Conservation (phyloP, 37 sponge, comb jelly and placozoan genomes). For the Amphimedon queenslandica region DNA sequence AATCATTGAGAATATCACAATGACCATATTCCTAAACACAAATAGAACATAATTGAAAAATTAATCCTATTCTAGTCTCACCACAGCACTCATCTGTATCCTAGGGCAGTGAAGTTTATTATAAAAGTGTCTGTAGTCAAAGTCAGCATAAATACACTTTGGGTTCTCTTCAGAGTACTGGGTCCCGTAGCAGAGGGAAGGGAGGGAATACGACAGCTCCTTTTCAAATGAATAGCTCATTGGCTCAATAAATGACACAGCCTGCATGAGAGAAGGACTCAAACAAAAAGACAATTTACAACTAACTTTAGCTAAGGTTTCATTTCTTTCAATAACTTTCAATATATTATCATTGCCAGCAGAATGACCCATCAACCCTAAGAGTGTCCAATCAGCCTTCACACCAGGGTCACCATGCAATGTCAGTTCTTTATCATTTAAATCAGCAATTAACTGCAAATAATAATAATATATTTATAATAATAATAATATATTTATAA, state of each 20-base stretch:
- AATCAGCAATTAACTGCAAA: too few relatives aligned
- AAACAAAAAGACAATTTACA: not conserved
- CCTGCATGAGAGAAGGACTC: constrained; percentile 35
- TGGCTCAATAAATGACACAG: constrained; percentile 57
- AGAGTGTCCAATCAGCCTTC: constrained; percentile 36
- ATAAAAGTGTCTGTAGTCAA: constrained; percentile 51
- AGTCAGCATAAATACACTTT: constrained; percentile 22
- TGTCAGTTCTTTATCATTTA: constrained; percentile 25
- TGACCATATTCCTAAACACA: constrained; percentile 49
- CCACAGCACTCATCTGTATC: constrained; percentile 51
- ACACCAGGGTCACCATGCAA: constrained; percentile 5
- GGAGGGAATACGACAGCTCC: constrained; percentile 34
- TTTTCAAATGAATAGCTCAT: constrained; percentile 24
- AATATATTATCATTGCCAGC: constrained; percentile 36
- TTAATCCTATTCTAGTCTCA: constrained; percentile 7
- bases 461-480: too few relatives aligned
- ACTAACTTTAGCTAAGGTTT: constrained; percentile 41
- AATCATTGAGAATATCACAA: constrained; percentile 61
- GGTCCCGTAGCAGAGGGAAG: constrained; percentile 48
- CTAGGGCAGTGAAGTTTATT: constrained; percentile 36
- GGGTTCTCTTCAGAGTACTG: constrained; percentile 40
- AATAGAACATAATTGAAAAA: not conserved
- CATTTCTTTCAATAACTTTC: constrained; percentile 31
- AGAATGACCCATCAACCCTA: constrained; percentile 44
- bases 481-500: too few relatives aligned